Conservation (phyloP, 2,113 vertebrate genomes). For the Rhinolophus sinicus region DNA sequence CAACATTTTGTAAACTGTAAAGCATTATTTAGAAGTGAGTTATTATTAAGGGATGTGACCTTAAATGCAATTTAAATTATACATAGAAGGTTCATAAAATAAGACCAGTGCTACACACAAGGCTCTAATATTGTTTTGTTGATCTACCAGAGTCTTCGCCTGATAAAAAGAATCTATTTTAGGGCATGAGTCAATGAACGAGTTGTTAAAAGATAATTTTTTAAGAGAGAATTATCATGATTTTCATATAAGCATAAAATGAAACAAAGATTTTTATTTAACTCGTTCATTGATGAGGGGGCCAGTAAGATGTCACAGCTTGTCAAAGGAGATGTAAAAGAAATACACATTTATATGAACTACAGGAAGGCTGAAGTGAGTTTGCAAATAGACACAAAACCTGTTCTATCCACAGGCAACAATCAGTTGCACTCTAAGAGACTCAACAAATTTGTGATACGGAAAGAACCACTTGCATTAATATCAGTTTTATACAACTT, state of each 20-base stretch:
- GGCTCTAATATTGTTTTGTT: neutral
- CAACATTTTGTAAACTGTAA: neutral
- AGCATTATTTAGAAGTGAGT: neutral
- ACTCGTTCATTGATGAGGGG: neutral
- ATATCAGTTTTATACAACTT: neutral
- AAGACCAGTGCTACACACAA: neutral
- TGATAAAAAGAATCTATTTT: neutral
- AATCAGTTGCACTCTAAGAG: neutral
- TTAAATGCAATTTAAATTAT: neutral
- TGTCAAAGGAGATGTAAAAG: neutral
- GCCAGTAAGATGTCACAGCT: neutral
- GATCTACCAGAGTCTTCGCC: neutral
- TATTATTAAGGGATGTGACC: neutral
- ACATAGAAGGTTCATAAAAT: neutral
- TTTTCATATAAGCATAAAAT: neutral
- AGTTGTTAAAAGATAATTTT: neutral
- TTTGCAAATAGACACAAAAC: neutral
- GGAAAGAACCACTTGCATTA: neutral
- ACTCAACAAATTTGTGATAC: neutral
- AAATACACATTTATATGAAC: neutral
- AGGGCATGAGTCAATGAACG: neutral
- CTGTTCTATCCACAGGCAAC: neutral
- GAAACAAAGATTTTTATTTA: neutral
- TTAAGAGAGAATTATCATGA: neutral
- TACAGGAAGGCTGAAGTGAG: neutral